phyloP scores from a whole-genome alignment of 2,113 vertebrate genomes.

The Trichechus manatus region DNA sequence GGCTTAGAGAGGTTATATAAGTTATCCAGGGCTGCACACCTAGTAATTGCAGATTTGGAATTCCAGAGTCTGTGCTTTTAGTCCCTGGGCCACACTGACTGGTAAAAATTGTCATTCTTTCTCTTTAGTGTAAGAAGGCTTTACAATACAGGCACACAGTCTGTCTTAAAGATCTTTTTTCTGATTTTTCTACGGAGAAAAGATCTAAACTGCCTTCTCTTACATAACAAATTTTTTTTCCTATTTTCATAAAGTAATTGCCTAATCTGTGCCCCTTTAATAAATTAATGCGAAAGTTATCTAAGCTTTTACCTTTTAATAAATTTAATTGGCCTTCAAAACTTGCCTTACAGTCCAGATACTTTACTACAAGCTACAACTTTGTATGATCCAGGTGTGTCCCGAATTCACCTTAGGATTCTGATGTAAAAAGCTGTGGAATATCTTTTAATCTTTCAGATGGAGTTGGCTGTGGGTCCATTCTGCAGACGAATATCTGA shows the following conservation, averaged over 20 bases:
- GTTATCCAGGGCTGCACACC: neutral
- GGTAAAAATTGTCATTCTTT: neutral
- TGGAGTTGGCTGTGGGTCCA: slow-evolving; percentile 97
- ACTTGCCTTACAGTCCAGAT: neutral
- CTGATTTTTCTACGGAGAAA: neutral
- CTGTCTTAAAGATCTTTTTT: neutral
- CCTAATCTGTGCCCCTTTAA: neutral
- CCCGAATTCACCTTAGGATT: neutral
- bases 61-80: neutral
- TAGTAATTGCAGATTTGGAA: neutral
- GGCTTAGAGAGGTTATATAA: neutral
- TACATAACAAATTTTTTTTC: slow-evolving; percentile 10
- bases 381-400: neutral
- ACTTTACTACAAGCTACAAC: neutral
- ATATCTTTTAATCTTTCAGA: slow-evolving; percentile 87
- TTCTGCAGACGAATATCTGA: slow-evolving; percentile 97
- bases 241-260: neutral
- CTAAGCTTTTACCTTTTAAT: slow-evolving; percentile 44
- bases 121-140: neutral
- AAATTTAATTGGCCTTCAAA: slow-evolving; percentile 50
- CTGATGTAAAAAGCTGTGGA: neutral
- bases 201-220: neutral
- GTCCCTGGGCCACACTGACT: neutral
- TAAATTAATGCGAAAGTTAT: slow-evolving; percentile 44
- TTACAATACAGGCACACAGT: neutral